These are phyloP conservation scores for Pseudachorutes palmiensis DNA, from an alignment of 1,140 invertebrate species.

Conservation along the genomic window DNA sequence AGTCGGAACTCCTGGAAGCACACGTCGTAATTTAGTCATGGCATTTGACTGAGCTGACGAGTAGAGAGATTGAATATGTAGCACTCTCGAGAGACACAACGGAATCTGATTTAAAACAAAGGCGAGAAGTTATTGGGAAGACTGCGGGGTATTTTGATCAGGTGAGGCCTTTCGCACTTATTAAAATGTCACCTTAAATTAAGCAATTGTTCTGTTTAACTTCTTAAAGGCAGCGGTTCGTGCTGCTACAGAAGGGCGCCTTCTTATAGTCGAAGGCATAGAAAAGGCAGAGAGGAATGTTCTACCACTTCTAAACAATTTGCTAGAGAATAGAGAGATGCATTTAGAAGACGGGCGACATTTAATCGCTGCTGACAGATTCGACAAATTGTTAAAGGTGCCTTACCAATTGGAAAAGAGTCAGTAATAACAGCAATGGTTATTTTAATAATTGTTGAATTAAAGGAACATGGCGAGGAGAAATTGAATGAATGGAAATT, in stretches of 20 bases:
- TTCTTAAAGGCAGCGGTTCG: slow-evolving; percentile 72
- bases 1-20: slow-evolving; percentile 73
- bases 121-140: slow-evolving; percentile 78
- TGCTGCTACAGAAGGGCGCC: slow-evolving; percentile 76
- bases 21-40: slow-evolving; percentile 67
- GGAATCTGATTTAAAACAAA: slow-evolving; percentile 91
- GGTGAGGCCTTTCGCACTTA: slow-evolving; percentile 46
- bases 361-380: slow-evolving; percentile 75
- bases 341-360: slow-evolving; percentile 94
- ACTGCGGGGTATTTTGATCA: slow-evolving; percentile 90
- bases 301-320: slow-evolving; percentile 92
- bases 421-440: background rate
- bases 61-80: slow-evolving; percentile 85
- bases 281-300: slow-evolving; percentile 97
- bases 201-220: slow-evolving; percentile 15
- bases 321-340: slow-evolving; percentile 98
- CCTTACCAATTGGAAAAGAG: slow-evolving; percentile 3
- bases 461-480: slow-evolving; percentile 62
- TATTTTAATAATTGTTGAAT: slow-evolving; percentile 16
- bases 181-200: background rate
- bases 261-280: slow-evolving; percentile 90
- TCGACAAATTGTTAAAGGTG: slow-evolving; percentile 81
- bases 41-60: slow-evolving; percentile 79
- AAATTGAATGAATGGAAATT: slow-evolving; percentile 79
- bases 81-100: slow-evolving; percentile 90